A percentile compares a stretch with the other conserved stretches of the same genome.
Evolutionary conservation across 2,888 invertebrate genomes (phyloP).

Genomic region (Hyppa rectilinea): DNA sequence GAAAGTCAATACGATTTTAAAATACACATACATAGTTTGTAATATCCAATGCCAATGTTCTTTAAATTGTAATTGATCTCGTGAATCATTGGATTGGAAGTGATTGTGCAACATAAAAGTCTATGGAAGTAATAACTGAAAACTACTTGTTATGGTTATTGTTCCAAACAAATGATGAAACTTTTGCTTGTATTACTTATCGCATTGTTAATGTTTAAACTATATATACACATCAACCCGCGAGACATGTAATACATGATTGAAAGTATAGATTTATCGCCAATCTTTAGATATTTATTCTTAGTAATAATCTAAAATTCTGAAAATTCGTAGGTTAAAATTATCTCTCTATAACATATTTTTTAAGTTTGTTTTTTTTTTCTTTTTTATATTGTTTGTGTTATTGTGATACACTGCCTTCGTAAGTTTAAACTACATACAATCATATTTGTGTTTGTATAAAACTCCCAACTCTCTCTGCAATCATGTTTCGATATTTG

Average conservation of each 20-base stretch:
- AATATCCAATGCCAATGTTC: conserved; percentile 61
- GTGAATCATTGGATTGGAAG: conserved; percentile 61
- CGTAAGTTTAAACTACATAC: conserved; percentile 19
- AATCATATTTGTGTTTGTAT: conserved; percentile 12
- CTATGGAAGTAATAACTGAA: conserved; percentile 45
- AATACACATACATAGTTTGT: conserved; percentile 54
- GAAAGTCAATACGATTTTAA: conserved; percentile 51
- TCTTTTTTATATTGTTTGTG: conserved; percentile 42
- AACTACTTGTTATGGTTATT: conserved; percentile 43
- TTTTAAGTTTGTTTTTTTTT: conserved; percentile 46
- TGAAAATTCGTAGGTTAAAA: conserved; percentile 42
- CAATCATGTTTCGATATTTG: conserved; percentile 46
- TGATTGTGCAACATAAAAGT: conserved; percentile 48
- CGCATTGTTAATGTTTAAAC: conserved; percentile 25
- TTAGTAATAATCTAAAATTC: conserved; percentile 62
- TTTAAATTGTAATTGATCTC: conserved; percentile 68
- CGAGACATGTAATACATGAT: conserved; percentile 52
- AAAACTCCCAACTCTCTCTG: conserved; percentile 14
- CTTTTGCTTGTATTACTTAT: conserved; percentile 54
- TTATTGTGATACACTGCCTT: conserved; percentile 56
- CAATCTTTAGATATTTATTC: conserved; percentile 66
- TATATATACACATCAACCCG: conserved; percentile 16
- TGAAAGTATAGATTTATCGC: conserved; percentile 50
- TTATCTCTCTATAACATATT: conserved; percentile 40
- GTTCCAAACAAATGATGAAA: conserved; percentile 39